A percentile compares a stretch with the other conserved stretches of the same genome.
These are phyloP conservation scores for Drosophila biarmipes DNA, from an alignment of 1,140 invertebrate species.

Conservation along the genomic window DNA sequence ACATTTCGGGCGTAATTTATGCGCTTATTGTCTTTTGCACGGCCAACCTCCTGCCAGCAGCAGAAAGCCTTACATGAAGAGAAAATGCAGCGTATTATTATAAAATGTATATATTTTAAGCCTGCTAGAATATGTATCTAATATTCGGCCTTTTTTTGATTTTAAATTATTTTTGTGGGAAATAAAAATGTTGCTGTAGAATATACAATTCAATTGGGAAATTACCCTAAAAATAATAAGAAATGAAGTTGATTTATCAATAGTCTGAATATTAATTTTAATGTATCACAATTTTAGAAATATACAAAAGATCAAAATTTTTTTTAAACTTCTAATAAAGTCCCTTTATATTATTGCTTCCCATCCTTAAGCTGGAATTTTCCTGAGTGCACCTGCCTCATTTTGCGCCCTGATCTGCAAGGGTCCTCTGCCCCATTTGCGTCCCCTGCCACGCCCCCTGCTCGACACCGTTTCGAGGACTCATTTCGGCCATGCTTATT, in stretches of 20 bases:
- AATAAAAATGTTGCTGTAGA: no score
- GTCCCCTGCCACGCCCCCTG: not conserved
- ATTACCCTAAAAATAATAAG: no score
- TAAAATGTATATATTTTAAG: no score
- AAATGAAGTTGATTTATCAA: no score
- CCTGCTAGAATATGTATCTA: no score
- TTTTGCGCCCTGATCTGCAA: slow-evolving; percentile 23
- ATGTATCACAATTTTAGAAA: no score
- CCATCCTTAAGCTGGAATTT: not conserved
- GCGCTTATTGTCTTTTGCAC: slow-evolving; percentile 72
- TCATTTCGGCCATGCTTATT: slow-evolving; percentile 57
- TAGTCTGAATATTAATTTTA: no score
- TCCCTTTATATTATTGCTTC: not conserved
- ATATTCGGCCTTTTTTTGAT: no score
- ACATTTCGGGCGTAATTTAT: slow-evolving; percentile 77
- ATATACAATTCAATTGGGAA: no score
- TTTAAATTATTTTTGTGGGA: no score
- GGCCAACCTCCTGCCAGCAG: slow-evolving; percentile 23
- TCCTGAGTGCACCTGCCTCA: slow-evolving; percentile 4
- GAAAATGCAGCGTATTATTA: not conserved
- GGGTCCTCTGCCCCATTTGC: slow-evolving; percentile 14
- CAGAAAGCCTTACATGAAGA: not conserved
- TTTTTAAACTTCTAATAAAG: no score
- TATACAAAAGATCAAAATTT: no score
- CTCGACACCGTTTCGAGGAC: slow-evolving; percentile 39